Conservation (phyloP, 2,113 vertebrate species). For the Micromys minutus region DNA sequence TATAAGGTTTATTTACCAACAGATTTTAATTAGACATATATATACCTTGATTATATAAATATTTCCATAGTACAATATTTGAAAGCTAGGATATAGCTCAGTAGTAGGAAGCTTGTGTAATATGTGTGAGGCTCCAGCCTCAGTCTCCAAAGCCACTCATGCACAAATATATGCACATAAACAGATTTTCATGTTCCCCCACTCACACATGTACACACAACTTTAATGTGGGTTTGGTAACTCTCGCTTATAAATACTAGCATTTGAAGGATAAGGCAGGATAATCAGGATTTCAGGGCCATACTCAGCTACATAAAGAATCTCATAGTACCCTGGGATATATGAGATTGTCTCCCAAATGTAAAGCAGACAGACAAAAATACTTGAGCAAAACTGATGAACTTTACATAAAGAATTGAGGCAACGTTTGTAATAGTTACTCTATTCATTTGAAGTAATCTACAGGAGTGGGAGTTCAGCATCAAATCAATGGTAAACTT, state of each 20-base stretch:
- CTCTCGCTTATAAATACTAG: background rate
- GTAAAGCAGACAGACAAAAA: background rate
- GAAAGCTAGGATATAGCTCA: background rate
- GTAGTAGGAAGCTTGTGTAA: background rate
- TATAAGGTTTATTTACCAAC: background rate
- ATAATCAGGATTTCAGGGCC: background rate
- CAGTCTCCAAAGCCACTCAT: background rate
- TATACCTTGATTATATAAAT: background rate
- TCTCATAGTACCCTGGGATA: background rate
- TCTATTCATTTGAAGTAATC: background rate
- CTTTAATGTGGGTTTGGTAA: background rate
- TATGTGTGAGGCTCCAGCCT: background rate
- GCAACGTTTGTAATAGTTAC: background rate
- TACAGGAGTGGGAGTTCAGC: background rate
- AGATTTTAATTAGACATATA: slow-evolving; percentile 8
- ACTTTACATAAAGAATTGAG: background rate
- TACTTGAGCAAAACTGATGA: background rate
- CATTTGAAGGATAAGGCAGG: background rate
- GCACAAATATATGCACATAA: background rate
- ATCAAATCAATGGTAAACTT: background rate
- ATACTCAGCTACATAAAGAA: background rate
- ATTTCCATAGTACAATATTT: background rate
- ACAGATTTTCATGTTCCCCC: too few species aligned
- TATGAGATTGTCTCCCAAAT: background rate
- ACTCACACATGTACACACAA: background rate